phyloP scores from a whole-genome alignment of 2,888 invertebrate genomes.

The Drosophila fulvimacula region DNA sequence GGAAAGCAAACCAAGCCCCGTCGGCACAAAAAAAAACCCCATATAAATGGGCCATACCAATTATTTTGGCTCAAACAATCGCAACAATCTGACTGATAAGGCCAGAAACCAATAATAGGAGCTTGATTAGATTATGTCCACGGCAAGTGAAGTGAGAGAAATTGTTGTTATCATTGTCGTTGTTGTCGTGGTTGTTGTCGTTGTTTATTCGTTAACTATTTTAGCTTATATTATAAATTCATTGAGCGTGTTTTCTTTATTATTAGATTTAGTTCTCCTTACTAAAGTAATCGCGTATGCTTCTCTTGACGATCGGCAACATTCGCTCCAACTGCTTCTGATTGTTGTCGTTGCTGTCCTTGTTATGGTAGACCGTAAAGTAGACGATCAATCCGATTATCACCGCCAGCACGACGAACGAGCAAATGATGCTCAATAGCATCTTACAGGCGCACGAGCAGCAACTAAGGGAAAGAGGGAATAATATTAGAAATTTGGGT shows the following conservation, averaged over 20 bases:
- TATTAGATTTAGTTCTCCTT: constrained; percentile 51
- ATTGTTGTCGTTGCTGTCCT: constrained; percentile 59
- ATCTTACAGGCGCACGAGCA: constrained; percentile 81
- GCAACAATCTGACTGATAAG: constrained; percentile 46
- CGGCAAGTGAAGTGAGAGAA: not conserved
- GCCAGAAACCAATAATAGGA: constrained; percentile 37
- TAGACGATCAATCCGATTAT: constrained; percentile 82
- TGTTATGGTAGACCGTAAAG: constrained; percentile 79
- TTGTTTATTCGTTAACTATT: constrained; percentile 26
- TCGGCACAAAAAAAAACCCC: constrained; percentile 1
- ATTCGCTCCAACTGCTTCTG: constrained; percentile 51
- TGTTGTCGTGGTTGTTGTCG: constrained; percentile 15
- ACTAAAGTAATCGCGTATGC: constrained; percentile 76
- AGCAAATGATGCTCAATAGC: constrained; percentile 74
- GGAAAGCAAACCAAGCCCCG: constrained; percentile 1
- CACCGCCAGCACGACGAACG: constrained; percentile 66
- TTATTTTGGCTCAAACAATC: constrained; percentile 37
- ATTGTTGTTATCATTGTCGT: not conserved
- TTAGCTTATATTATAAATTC: constrained; percentile 64
- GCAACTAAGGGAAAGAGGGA: constrained; percentile 63
- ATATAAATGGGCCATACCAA: constrained; percentile 39
- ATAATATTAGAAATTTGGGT: not conserved
- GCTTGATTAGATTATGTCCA: constrained; percentile 60
- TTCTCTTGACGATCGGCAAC: constrained; percentile 64
- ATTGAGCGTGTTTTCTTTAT: constrained; percentile 1